Evolutionary conservation across 2,888 invertebrate genomes (phyloP), one percentile per base, ranked within the genome.

Genomic region (Unio pictorum): DNA sequence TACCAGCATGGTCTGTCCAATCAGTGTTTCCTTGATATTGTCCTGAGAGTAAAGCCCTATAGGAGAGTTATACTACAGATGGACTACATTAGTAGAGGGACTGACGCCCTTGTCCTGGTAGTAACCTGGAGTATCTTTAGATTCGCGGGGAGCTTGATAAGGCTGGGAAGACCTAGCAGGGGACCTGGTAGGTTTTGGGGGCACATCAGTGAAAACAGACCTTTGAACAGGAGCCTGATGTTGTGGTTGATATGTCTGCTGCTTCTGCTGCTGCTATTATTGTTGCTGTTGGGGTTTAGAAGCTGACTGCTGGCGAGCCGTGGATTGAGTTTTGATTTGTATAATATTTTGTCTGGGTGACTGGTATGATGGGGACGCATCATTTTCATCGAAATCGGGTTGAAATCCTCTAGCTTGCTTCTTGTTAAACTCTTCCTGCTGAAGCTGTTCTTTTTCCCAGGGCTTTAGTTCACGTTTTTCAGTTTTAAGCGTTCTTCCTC

Each of bases 1-100:
- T 11, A 8, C 45, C 67, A 61, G 67, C 73, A 20, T 69, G 63
- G 87, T 88, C 80, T 89, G 89, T 54, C 85, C 84, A 64, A 79
- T 67, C 63, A 85, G 83, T 6, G 86, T 83, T 73, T 87, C 86
- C 74, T 80, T 69, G 20, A 89, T 84, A 79, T 89, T 90, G 66
- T 79, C 81, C 57, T 79, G 80, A 26, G 89, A 89, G 82, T 90
- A 90, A 73, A 90, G 79, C 4, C 85, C 85, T 72, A 90, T 83
- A 18, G 89, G 89, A 54, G 88, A 86, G 83, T 90, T 90, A 81
- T 89, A 90, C 83, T 90, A 89, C 68, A 88, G 81, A 76, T 90
- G 89, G 45, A 85, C 85, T 68, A 87, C 82, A 58, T 81, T 80
- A 26, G 89, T 79, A 28, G 75, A 78, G 23, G 73, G 76, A n/a